Base-by-base conservation (phyloP, 2,113 vertebrate genomes). In the Vicugna pacos region DNA sequence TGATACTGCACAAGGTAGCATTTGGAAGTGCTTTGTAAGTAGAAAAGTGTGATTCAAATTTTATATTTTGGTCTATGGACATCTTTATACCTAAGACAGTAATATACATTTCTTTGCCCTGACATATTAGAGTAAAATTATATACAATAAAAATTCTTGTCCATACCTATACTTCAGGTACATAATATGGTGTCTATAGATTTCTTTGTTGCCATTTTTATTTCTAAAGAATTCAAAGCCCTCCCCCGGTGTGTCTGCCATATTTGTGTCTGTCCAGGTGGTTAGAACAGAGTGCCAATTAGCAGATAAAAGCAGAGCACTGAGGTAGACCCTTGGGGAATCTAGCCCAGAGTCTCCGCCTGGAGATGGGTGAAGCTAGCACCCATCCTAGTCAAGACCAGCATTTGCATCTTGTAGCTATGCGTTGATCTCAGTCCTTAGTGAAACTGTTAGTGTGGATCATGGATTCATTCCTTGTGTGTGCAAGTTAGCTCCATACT, bases 141-240 rank as follows among this genome's bases (percentile, higher is more conserved):
- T 58, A 15, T 22, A 42, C 64, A 80, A 52, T 48, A 86, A 92
- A 89, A 76, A 35, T 73, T 72, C 30, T 80, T 77, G 91, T 81
- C 72, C 72, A 65, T 72, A 22, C 15, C 32, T 86, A 2, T 54
- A 19, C 12, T 50, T 94, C 8, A 58, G 42, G 84, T 69, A 16
- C 0, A 3, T 76, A 73, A 54, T 56, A 5, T 80, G 58, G 32
- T 22, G 56, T 35, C 54, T 72, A 5, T 64, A 35, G 60, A 60
- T 82, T 65, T 82, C 35, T 76, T 84, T 50, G 17, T n/a, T 82
- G 52, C 30, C n/a, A 77, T 42, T 94, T 89, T 92, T 88, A 20
- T 86, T 77, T 16, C 48, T 26, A 8, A 89, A 35, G 65, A 80
- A 14, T 94, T 95, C 48, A 42, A 72, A 86, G 64, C 46, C 46